A percentile compares a stretch with the other conserved stretches of the same genome.
Conservation (phyloP, 2,888 invertebrate genomes). For the Spodoptera picta region DNA sequence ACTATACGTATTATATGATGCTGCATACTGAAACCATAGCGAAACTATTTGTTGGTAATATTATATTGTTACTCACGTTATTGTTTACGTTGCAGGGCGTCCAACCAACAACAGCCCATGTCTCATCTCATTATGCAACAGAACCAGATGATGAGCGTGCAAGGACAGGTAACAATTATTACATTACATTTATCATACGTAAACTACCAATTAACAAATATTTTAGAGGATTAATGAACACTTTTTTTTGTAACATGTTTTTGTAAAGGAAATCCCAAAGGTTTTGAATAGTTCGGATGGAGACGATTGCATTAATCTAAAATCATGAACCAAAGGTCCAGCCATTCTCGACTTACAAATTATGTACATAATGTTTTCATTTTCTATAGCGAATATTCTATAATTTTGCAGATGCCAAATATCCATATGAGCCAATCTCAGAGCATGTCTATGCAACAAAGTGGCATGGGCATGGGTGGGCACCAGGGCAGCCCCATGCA, state of each 20-base stretch:
- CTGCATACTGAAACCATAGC: conserved; percentile 3
- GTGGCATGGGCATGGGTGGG: conserved; percentile 67
- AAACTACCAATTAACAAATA: no score
- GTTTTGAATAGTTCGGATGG: no score
- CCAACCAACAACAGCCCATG: conserved; percentile 86
- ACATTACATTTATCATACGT: conserved; percentile 15
- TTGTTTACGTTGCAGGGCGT: conserved; percentile 66
- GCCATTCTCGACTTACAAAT: no score
- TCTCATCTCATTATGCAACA: conserved; percentile 87
- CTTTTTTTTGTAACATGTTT: no score
- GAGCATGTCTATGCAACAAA: conserved; percentile 88
- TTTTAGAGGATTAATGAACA: no score
- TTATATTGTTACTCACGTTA: conserved; percentile 45
- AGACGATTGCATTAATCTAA: no score
- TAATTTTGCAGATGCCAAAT: conserved; percentile 87
- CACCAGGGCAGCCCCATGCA: conserved; percentile 71
- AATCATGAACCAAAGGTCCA: no score
- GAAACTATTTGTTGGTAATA: conserved; percentile 9
- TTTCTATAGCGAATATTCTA: not conserved
- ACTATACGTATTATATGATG: no score
- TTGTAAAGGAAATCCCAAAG: no score
- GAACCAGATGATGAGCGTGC: conserved; percentile 87
- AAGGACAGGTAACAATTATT: conserved; percentile 79
- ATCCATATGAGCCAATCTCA: conserved; percentile 92
- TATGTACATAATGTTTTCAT: not conserved